phyloP scores from a whole-genome alignment of 2,888 invertebrate genomes.

The Prosapia bicincta region DNA sequence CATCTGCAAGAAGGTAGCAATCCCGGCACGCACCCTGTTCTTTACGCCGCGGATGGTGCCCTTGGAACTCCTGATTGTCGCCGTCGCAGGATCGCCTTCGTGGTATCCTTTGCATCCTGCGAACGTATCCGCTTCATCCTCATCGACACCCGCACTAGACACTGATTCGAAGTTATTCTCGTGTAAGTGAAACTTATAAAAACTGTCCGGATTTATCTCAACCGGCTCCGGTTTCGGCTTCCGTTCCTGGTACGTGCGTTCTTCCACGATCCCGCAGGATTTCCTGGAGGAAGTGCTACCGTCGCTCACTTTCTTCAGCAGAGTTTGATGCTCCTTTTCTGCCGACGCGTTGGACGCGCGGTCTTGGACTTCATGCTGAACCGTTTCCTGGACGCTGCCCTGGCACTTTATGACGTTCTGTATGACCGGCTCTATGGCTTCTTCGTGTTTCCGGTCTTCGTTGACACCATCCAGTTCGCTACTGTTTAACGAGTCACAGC shows the following conservation, averaged over 20 bases:
- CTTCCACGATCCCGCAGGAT: constrained; percentile 50
- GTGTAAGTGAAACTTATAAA: constrained; percentile 76
- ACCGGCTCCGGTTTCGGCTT: constrained; percentile 37
- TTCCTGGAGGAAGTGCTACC: constrained; percentile 62
- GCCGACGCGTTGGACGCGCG: neutral
- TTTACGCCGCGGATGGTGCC: constrained; percentile 93
- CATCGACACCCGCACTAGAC: constrained; percentile 37
- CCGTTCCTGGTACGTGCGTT: constrained; percentile 66
- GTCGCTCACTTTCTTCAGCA: constrained; percentile 51
- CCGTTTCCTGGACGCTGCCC: neutral
- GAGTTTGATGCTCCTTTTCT: constrained; percentile 19
- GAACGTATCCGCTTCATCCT: constrained; percentile 55
- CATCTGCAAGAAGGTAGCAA: constrained; percentile 89
- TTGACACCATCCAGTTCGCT: constrained; percentile 54
- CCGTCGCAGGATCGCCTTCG: constrained; percentile 58
- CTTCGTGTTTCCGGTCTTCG: constrained; percentile 18
- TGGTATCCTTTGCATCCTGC: constrained; percentile 71
- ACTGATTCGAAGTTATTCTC: constrained; percentile 58
- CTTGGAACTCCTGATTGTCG: constrained; percentile 84
- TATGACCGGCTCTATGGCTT: constrained; percentile 14
- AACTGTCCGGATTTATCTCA: constrained; percentile 21
- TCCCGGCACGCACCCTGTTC: constrained; percentile 91
- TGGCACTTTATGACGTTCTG: neutral
- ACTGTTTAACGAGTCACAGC: constrained; percentile 78
- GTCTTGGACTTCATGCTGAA: neutral